Conservation (phyloP, 2,113 vertebrate species). For the Phylloscopus whistleri region DNA sequence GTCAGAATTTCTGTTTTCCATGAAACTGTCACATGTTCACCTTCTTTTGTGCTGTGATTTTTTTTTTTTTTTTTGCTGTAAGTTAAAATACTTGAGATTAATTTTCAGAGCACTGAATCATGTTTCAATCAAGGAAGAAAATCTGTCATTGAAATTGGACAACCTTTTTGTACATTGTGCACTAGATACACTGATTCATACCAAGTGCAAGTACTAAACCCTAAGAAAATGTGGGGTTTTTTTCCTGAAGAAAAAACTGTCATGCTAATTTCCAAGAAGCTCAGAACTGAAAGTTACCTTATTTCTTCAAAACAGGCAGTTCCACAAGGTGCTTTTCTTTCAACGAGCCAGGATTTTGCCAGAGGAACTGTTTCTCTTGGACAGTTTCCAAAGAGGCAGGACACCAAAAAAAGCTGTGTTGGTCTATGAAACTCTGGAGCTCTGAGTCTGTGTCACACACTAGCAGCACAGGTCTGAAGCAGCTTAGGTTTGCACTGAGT, state of each 20-base stretch:
- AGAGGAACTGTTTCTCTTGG: neutral
- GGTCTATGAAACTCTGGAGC: neutral
- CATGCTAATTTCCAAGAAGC: neutral
- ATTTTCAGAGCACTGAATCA: neutral
- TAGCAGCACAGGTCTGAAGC: neutral
- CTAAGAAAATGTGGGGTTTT: neutral
- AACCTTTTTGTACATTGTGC: neutral
- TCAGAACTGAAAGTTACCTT: neutral
- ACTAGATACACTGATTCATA: neutral
- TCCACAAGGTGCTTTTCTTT: neutral
- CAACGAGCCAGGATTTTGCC: neutral
- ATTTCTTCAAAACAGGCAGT: neutral
- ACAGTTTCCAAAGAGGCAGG: neutral
- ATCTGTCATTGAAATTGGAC: neutral
- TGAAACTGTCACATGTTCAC: neutral
- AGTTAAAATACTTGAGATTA: neutral
- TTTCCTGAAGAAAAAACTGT: neutral
- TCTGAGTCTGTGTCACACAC: neutral
- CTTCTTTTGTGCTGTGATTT: neutral
- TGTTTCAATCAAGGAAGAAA: neutral
- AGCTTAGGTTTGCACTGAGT: neutral
- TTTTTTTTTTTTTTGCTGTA: neutral
- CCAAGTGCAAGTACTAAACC: neutral
- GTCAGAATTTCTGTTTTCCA: neutral
- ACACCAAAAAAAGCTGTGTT: neutral